Evolutionary conservation across 2,888 invertebrate genomes (phyloP), one percentile per base, ranked within the genome.

Genomic region (Latrodectus hesperus): DNA sequence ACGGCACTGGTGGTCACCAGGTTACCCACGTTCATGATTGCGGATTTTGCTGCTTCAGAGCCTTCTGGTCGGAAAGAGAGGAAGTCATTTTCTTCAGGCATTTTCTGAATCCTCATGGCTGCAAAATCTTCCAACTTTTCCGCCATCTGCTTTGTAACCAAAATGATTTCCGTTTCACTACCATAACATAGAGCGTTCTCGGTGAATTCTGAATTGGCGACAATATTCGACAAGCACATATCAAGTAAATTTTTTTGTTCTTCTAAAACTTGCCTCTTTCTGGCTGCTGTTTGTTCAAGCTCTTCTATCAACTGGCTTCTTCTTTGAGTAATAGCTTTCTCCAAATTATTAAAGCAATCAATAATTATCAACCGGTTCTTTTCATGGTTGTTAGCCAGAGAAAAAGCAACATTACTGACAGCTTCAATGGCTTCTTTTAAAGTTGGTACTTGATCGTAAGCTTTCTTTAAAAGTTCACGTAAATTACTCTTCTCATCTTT

Each of bases 151-250:
- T 93, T 93, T 90, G 92, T 92, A 60, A 93, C 92, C 76, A 93
- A 91, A 26, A 93, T 91, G 68, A 93, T 92, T 90, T 93, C 93
- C 38, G 93, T 93, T 89, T 93, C 93, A 89, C 91, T 92, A 52
- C 93, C 93, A 89, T 92, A 92, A 71, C 91, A 91, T 51, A 93
- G 90, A 5, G 93, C 93, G 77, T 93, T 92, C 89, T 93, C 93
- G 4, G 93, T 93, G 87, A 93, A 92, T 78, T 92, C 92, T 89
- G 93, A 93, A 89, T 93, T 92, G 83, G 91, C 92, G 85, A 91
- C 91, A 74, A 93, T 92, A 89, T 92, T 92, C 17, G 91, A 90
- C 60, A 93, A 91, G 83, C 92, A 92, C 49, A 91, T 91, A 82
- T 92, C 92, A 89, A 92, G 91, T 77, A 91, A 90, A 86, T 91